A percentile compares a stretch with the other conserved stretches of the same genome.
Evolutionary conservation across 2,888 invertebrate genomes (phyloP).

Genomic region (Ptilodon capucinus): DNA sequence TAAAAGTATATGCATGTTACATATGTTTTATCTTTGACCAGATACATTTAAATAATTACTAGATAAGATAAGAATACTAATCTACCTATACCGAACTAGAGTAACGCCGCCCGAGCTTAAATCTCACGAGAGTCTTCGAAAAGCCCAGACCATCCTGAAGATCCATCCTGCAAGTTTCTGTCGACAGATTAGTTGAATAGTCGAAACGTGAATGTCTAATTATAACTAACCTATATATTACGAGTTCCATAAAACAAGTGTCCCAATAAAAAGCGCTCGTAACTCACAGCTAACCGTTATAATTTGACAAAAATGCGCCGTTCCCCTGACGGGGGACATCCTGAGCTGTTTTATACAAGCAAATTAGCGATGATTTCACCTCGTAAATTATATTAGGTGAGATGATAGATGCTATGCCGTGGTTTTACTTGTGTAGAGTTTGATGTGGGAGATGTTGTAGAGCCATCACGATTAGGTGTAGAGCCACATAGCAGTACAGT

Average conservation of each 20-base stretch:
- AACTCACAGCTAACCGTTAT: constrained; percentile 23
- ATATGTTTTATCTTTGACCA: too few species aligned
- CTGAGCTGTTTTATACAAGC: constrained; percentile 20
- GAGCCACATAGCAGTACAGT: too few species aligned
- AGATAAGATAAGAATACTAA: too few species aligned
- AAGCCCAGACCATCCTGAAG: too few species aligned
- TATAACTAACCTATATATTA: neutral
- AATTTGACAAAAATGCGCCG: constrained; percentile 26
- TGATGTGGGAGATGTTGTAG: too few species aligned
- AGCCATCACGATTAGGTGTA: too few species aligned
- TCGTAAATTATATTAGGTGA: constrained; percentile 23
- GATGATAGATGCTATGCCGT: constrained; percentile 2
- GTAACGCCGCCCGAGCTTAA: too few species aligned
- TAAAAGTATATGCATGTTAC: too few species aligned
- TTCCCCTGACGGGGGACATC: constrained; percentile 17
- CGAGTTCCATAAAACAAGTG: constrained; percentile 15
- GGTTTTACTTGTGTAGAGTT: neutral
- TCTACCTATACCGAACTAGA: too few species aligned
- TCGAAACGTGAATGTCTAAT: neutral
- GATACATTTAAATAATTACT: too few species aligned
- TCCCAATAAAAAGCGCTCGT: constrained; percentile 25
- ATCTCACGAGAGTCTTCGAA: too few species aligned
- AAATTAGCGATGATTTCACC: constrained; percentile 21
- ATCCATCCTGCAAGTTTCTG: neutral
- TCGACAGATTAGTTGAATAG: neutral